Conservation (phyloP, 1,140 invertebrate genomes). For the Lanistes nyassanus region DNA sequence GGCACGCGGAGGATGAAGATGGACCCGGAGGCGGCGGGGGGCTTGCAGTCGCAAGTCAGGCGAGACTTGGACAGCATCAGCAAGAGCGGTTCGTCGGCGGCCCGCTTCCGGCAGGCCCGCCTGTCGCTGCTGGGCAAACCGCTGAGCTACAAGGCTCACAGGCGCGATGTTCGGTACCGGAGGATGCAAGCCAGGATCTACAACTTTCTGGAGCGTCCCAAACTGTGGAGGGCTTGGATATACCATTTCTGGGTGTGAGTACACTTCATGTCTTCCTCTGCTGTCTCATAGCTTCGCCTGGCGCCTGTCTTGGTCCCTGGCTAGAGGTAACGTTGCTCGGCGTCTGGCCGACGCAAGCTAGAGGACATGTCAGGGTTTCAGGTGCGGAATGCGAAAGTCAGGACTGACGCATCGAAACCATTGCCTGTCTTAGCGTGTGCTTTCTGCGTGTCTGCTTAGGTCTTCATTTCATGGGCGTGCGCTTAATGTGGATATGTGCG, state of each 20-base stretch:
- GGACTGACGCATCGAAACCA: background rate
- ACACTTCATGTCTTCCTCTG: constrained; percentile 2
- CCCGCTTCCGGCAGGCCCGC: constrained; percentile 68
- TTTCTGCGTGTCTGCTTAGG: background rate
- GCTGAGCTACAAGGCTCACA: constrained; percentile 84
- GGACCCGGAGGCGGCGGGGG: constrained; percentile 37
- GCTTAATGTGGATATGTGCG: constrained; percentile 1
- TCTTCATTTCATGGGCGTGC: background rate
- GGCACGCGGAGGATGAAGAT: constrained; percentile 35
- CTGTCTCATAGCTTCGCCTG: too few relatives aligned
- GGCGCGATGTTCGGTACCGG: constrained; percentile 86
- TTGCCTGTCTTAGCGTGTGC: background rate
- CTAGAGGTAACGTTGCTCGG: background rate
- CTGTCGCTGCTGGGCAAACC: constrained; percentile 92
- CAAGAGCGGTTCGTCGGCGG: constrained; percentile 40
- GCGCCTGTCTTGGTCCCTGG: background rate
- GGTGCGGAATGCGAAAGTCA: background rate
- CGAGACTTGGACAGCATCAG: constrained; percentile 34
- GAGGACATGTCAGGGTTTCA: background rate
- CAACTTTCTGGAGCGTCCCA: constrained; percentile 93
- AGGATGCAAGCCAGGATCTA: constrained; percentile 89
- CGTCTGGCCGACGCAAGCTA: background rate
- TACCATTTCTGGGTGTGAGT: constrained; percentile 96
- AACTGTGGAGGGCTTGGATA: constrained; percentile 82
- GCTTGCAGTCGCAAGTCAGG: constrained; percentile 15